Percentiles rank a stretch among this genome's conserved stretches.
phyloP scores from a whole-genome alignment of 1,140 invertebrate genomes.

The Drosophila lowei region DNA sequence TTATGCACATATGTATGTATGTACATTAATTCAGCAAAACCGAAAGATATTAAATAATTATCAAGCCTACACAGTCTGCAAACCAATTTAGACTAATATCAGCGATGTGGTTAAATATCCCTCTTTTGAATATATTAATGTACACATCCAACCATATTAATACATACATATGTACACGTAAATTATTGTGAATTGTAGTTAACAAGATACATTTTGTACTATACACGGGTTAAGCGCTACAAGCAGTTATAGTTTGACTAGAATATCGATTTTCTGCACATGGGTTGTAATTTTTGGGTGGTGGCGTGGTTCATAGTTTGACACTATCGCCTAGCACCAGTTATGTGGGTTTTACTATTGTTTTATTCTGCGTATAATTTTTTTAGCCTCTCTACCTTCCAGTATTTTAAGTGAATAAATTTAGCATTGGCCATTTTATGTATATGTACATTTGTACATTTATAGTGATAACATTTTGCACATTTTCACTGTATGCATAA shows the following conservation, averaged over 20 bases:
- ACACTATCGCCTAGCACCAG: too few species aligned
- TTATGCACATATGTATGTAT: neutral
- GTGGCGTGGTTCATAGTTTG: constrained; percentile 5
- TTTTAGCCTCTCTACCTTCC: too few species aligned
- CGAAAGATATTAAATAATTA: neutral
- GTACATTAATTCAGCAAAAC: neutral
- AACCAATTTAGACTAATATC: neutral
- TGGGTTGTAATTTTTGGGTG: constrained; percentile 55
- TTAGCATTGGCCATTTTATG: constrained; percentile 1
- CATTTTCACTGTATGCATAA: too few species aligned
- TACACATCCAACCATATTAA: too few species aligned
- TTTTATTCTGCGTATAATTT: too few species aligned
- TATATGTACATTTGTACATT: neutral
- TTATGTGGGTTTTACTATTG: too few species aligned
- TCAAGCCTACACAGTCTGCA: neutral
- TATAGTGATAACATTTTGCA: too few species aligned
- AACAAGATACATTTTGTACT: too few species aligned
- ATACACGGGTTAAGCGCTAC: constrained; percentile 19
- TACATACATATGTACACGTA: too few species aligned
- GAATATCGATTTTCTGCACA: constrained; percentile 61
- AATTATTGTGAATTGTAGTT: too few species aligned
- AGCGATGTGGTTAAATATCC: too few species aligned
- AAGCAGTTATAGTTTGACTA: constrained; percentile 44
- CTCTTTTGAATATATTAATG: too few species aligned
- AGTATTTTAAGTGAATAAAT: constrained; percentile 3